Evolutionary conservation across 1,140 invertebrate species (phyloP).

Genomic region (Trialeurodes vaporariorum): DNA sequence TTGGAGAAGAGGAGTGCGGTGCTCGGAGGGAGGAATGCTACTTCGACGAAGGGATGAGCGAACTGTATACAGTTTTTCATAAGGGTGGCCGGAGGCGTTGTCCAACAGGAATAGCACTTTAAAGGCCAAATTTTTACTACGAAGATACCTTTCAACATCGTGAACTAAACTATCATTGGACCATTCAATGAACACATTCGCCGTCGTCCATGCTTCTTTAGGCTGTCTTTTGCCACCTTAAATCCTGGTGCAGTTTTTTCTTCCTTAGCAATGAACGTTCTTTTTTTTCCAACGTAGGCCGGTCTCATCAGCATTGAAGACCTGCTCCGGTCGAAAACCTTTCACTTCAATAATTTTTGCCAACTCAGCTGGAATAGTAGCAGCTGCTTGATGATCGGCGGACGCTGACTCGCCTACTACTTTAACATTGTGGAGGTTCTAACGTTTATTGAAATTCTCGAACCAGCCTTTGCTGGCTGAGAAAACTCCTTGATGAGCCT

Average conservation of each 20-base stretch:
- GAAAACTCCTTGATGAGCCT: not conserved
- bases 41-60: too few species aligned
- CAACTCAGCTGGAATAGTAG: not conserved
- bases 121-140: constrained; percentile 4
- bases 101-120: too few species aligned
- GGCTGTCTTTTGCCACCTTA: not conserved
- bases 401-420: not conserved
- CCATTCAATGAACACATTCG: constrained; percentile 2
- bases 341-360: constrained; percentile 9
- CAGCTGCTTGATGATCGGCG: constrained; percentile 4
- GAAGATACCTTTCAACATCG: not conserved
- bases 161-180: constrained; percentile 4
- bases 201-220: constrained; percentile 5
- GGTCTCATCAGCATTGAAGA: constrained; percentile 7
- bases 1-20: too few species aligned
- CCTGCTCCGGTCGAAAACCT: constrained; percentile 1
- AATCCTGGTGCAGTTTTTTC: constrained; percentile 9
- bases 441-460: constrained; percentile 8
- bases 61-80: too few species aligned
- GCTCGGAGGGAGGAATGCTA: too few species aligned
- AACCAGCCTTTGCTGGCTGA: constrained; percentile 4
- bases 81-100: not conserved
- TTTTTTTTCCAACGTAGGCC: constrained; percentile 9
- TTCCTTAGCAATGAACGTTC: constrained; percentile 4
- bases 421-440: constrained; percentile 3